These are phyloP conservation scores for Dipodomys merriami DNA, from an alignment of 2,113 vertebrate species.

Conservation along the genomic window DNA sequence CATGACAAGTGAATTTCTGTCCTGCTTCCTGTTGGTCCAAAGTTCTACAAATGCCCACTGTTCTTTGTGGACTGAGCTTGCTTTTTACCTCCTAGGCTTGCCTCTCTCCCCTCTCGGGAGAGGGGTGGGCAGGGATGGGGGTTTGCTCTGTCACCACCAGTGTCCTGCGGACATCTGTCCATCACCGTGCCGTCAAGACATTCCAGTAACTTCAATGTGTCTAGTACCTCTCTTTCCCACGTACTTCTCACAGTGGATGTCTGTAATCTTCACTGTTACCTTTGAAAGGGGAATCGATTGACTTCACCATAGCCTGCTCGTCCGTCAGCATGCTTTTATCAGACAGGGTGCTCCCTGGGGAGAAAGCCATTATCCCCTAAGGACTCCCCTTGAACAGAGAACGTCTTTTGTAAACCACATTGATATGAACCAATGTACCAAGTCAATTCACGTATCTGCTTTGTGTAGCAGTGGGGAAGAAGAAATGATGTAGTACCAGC, in stretches of 20 bases:
- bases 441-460: background rate
- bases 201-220: background rate
- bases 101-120: background rate
- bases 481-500: background rate
- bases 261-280: background rate
- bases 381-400: background rate
- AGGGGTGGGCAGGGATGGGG: no score
- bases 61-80: background rate
- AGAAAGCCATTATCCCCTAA: background rate
- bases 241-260: background rate
- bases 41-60: background rate
- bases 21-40: background rate
- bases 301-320: background rate
- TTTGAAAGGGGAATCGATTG: background rate
- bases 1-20: background rate
- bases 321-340: background rate
- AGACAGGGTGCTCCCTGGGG: no score
- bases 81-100: background rate
- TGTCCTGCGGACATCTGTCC: background rate
- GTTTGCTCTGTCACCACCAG: fast-evolving
- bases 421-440: background rate
- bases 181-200: background rate
- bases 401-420: background rate
- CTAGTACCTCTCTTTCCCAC: no score
- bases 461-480: background rate